phyloP scores from a whole-genome alignment of 1,140 invertebrate genomes.

The Oryctes rhinoceros region DNA sequence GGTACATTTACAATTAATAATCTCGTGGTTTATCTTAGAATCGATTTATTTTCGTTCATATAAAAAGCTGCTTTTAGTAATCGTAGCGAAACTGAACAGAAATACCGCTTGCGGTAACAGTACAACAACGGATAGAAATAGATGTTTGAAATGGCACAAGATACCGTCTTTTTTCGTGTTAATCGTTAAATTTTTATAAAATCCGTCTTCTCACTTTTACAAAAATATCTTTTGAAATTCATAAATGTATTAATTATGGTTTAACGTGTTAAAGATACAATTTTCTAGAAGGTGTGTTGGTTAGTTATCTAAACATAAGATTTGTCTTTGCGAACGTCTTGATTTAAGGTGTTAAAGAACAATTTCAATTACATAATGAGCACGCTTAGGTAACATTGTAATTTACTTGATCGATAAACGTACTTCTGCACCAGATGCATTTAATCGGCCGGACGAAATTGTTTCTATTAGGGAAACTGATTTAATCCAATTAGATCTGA shows the following conservation, averaged over 20 bases:
- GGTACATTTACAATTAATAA: background rate
- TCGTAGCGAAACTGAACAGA: background rate
- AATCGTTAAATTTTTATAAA: background rate
- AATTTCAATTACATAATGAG: too few relatives aligned
- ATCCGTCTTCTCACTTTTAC: conserved; percentile 1
- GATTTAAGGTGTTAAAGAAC: too few relatives aligned
- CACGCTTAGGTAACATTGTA: too few relatives aligned
- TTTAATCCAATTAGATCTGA: too few relatives aligned
- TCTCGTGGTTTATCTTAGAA: conserved; percentile 2
- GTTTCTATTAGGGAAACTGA: too few relatives aligned
- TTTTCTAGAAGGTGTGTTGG: background rate
- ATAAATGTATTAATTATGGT: conserved; percentile 14
- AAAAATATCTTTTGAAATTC: conserved; percentile 2
- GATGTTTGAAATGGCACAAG: background rate
- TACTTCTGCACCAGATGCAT: too few relatives aligned
- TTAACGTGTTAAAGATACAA: background rate
- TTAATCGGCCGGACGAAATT: too few relatives aligned
- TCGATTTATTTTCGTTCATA: background rate
- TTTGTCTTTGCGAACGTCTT: too few relatives aligned
- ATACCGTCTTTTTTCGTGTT: background rate
- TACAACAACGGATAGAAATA: background rate
- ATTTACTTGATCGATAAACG: too few relatives aligned
- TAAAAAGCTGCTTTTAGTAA: background rate
- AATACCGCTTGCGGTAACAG: background rate
- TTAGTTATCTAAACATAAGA: too few relatives aligned